These are phyloP conservation scores for Poecilia latipinna DNA, from an alignment of 2,113 vertebrate genomes.

Conservation along the genomic window DNA sequence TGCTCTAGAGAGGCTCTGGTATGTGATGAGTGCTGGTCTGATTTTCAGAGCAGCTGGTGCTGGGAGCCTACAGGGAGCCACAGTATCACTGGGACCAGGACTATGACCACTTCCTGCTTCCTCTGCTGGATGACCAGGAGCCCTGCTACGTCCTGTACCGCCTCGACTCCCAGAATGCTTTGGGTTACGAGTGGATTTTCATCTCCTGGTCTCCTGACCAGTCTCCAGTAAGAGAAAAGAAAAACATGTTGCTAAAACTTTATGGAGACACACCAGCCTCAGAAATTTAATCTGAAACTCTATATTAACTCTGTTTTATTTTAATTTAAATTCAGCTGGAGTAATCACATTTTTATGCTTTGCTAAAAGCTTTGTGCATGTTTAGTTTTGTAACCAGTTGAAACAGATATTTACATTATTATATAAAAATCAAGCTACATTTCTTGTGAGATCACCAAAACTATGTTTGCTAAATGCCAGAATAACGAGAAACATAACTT, in stretches of 20 bases:
- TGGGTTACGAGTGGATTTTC: conserved; percentile 97
- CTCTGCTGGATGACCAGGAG: conserved; percentile 88
- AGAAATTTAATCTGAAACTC: no score
- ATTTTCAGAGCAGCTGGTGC: conserved; percentile 95
- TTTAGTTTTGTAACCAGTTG: no score
- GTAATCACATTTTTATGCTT: no score
- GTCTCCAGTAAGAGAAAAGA: conserved; percentile 84
- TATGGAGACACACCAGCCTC: no score
- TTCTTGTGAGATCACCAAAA: no score
- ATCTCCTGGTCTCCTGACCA: conserved; percentile 98
- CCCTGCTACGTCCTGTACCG: conserved; percentile 97
- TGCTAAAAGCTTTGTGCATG: no score
- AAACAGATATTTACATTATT: no score
- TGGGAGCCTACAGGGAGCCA: conserved; percentile 89
- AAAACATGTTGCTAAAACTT: neutral
- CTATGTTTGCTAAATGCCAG: no score
- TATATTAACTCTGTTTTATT: no score
- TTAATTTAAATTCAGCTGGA: no score
- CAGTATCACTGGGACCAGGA: conserved; percentile 91
- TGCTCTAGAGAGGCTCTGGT: conserved; percentile 19
- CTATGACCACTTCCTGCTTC: conserved; percentile 89
- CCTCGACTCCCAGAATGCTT: conserved; percentile 94
- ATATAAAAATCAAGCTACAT: no score
- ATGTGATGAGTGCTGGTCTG: conserved; percentile 73
- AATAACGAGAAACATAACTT: no score